Conservation (phyloP, 35 echinoderm and acorn worm genomes). For the Apostichopus californicus region DNA sequence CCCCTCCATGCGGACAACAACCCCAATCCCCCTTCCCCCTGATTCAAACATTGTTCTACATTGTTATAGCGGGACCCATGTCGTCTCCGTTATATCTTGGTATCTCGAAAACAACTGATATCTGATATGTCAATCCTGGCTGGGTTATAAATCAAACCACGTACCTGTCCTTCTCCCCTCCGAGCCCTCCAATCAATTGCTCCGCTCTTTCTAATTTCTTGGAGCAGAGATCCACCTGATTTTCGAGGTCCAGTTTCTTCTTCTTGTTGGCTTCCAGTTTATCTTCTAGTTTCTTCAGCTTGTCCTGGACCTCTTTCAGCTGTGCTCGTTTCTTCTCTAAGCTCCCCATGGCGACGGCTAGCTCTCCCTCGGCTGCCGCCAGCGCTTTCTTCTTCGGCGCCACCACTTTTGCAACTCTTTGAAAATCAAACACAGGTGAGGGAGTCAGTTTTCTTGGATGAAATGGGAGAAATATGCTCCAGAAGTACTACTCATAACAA, state of each 20-base stretch:
- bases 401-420: conserved; percentile 96
- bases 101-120: too few species aligned
- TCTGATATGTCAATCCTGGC: too few species aligned
- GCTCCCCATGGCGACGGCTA: conserved; percentile 84
- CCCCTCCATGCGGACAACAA: too few species aligned
- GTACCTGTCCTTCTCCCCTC: conserved; percentile 97
- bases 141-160: too few species aligned
- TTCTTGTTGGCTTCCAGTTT: conserved; percentile 99
- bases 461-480: too few species aligned
- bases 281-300: conserved; percentile 90
- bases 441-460: not conserved
- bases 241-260: conserved; percentile 97
- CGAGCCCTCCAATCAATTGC: conserved; percentile 93
- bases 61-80: too few species aligned
- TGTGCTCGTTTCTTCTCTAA: conserved; percentile 92
- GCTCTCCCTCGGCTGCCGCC: conserved; percentile 80
- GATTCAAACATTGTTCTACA: too few species aligned
- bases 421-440: not conserved
- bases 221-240: conserved; percentile 94
- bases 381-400: conserved; percentile 91
- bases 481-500: too few species aligned
- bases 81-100: too few species aligned
- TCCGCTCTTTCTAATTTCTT: conserved; percentile 99
- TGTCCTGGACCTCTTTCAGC: conserved; percentile 95
- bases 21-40: too few species aligned